A percentile compares a stretch with the other conserved stretches of the same genome.
Evolutionary conservation across 2,888 invertebrate genomes (phyloP).

Genomic region (Polietes domitor): DNA sequence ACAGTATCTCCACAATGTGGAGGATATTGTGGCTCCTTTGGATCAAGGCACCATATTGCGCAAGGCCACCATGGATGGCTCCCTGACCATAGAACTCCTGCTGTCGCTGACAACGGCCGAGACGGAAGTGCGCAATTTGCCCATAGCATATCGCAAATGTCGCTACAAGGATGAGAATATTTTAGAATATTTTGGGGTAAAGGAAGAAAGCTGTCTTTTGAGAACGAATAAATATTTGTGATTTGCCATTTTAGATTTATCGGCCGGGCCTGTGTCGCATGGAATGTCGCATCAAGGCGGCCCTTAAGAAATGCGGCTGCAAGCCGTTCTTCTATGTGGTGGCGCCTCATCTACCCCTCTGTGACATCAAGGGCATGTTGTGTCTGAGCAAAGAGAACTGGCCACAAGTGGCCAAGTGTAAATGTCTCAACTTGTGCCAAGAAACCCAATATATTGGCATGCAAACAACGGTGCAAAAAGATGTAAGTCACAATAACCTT

Average conservation of each 20-base stretch:
- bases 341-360: conserved; percentile 71
- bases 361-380: conserved; percentile 74
- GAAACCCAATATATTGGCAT: conserved; percentile 71
- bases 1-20: conserved; percentile 75
- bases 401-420: conserved; percentile 71
- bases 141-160: conserved; percentile 77
- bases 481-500: conserved; percentile 69
- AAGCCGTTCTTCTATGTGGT: conserved; percentile 78
- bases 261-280: conserved; percentile 75
- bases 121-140: conserved; percentile 73
- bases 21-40: conserved; percentile 73
- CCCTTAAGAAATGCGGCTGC: conserved; percentile 75
- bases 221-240: neutral
- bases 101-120: conserved; percentile 73
- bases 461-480: conserved; percentile 68
- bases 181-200: conserved; percentile 75
- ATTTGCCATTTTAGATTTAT: conserved; percentile 71
- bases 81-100: conserved; percentile 70
- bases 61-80: conserved; percentile 64
- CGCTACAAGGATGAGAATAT: conserved; percentile 76
- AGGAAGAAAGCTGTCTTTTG: neutral
- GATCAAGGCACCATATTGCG: conserved; percentile 69
- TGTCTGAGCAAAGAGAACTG: conserved; percentile 73
- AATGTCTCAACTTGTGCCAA: conserved; percentile 74
- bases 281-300: conserved; percentile 77